phyloP scores from a whole-genome alignment of 2,113 vertebrate genomes.

The Axis porcinus region DNA sequence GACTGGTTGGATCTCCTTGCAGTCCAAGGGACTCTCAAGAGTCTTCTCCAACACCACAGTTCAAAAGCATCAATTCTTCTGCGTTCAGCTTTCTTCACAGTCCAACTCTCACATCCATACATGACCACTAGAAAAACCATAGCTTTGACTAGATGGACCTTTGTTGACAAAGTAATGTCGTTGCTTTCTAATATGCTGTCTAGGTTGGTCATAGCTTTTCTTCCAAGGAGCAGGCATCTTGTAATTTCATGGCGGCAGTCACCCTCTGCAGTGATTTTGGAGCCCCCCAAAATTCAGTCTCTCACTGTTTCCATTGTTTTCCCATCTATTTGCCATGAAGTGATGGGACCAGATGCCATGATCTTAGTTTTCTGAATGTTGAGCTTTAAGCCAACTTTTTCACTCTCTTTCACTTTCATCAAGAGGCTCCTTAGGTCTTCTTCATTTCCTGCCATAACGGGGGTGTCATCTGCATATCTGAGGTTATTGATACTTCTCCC shows the following conservation, averaged over 20 bases:
- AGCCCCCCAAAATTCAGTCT: background rate
- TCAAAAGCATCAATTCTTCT: background rate
- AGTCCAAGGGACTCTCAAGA: background rate
- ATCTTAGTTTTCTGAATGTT: background rate
- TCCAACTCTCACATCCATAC: background rate
- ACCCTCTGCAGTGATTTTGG: background rate
- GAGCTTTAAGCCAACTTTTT: background rate
- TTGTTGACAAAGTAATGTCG: background rate
- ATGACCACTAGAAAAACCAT: background rate
- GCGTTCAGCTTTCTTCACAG: background rate
- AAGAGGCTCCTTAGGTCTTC: background rate
- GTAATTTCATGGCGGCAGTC: background rate
- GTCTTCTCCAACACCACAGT: background rate
- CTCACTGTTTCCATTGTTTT: background rate
- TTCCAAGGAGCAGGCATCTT: background rate
- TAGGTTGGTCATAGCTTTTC: background rate
- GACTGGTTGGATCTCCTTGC: background rate
- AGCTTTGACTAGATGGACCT: background rate
- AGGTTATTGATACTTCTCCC: background rate
- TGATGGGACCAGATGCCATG: background rate
- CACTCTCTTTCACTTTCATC: background rate
- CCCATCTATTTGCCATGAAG: background rate
- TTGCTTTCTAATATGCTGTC: background rate
- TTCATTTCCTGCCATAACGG: background rate
- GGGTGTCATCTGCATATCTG: background rate